A percentile compares a stretch with the other conserved stretches of the same genome.
Evolutionary conservation across 2,888 invertebrate species (phyloP).

Genomic region (Leptinotarsa juncta): DNA sequence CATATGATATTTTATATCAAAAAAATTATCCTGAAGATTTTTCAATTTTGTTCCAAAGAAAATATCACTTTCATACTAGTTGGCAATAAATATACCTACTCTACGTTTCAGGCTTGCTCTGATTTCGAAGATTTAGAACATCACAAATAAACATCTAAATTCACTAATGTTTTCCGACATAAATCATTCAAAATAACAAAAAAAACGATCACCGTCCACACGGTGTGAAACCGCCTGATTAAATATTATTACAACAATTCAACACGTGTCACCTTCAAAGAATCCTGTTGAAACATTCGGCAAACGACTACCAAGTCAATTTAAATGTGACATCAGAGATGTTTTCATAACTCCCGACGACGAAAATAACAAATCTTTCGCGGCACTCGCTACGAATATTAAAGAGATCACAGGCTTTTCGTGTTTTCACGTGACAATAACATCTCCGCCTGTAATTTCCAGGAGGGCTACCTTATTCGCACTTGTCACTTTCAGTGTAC

Average conservation of each 20-base stretch:
- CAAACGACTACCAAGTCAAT: conserved; percentile 30
- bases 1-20: too few species aligned
- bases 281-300: conserved; percentile 32
- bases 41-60: too few species aligned
- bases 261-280: conserved; percentile 42
- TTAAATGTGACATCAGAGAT: conserved; percentile 32
- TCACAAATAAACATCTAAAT: neutral
- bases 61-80: too few species aligned
- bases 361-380: conserved; percentile 51
- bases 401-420: conserved; percentile 50
- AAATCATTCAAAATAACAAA: conserved; percentile 22
- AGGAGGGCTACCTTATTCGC: neutral
- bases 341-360: conserved; percentile 44
- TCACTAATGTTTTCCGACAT: neutral
- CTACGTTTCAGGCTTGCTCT: too few species aligned
- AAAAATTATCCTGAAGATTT: too few species aligned
- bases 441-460: conserved; percentile 7
- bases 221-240: conserved; percentile 17
- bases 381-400: conserved; percentile 50
- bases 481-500: conserved; percentile 12
- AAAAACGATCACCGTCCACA: conserved; percentile 18
- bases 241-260: conserved; percentile 44
- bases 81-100: too few species aligned
- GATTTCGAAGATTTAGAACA: too few species aligned
- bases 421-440: conserved; percentile 31